Evolutionary conservation across 2,888 invertebrate genomes (phyloP).

Genomic region (Monochamus alternatus): DNA sequence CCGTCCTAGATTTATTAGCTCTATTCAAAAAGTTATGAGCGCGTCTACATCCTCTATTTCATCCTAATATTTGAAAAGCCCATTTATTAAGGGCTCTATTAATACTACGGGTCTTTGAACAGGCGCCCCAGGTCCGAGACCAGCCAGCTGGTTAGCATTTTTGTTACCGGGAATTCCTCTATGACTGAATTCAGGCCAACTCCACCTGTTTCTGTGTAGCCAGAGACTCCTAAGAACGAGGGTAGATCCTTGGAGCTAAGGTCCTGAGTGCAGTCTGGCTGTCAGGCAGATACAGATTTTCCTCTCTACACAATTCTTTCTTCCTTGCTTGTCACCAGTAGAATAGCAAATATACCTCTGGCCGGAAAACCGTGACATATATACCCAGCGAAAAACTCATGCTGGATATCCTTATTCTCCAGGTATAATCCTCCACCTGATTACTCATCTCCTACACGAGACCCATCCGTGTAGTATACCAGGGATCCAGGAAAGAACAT

Average conservation of each 20-base stretch:
- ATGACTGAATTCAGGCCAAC: neutral
- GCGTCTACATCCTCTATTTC: neutral
- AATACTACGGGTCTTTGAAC: neutral
- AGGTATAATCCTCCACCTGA: neutral
- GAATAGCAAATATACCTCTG: neutral
- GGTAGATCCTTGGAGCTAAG: neutral
- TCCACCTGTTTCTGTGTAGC: neutral
- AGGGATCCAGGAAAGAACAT: neutral
- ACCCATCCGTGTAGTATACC: neutral
- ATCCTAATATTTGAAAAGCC: neutral
- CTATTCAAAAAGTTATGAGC: neutral
- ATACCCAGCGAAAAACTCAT: neutral
- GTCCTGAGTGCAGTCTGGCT: neutral
- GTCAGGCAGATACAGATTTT: neutral
- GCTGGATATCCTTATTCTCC: neutral
- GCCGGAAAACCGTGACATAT: neutral
- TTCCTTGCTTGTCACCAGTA: neutral
- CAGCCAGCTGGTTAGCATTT: neutral
- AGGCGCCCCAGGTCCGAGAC: neutral
- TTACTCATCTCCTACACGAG: neutral
- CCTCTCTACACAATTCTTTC: neutral
- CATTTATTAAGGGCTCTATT: neutral
- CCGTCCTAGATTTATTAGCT: neutral
- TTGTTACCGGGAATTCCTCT: neutral
- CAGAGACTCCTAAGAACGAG: neutral